Base-by-base conservation (phyloP, 2,888 invertebrate genomes). In the Emmelina monodactyla region DNA sequence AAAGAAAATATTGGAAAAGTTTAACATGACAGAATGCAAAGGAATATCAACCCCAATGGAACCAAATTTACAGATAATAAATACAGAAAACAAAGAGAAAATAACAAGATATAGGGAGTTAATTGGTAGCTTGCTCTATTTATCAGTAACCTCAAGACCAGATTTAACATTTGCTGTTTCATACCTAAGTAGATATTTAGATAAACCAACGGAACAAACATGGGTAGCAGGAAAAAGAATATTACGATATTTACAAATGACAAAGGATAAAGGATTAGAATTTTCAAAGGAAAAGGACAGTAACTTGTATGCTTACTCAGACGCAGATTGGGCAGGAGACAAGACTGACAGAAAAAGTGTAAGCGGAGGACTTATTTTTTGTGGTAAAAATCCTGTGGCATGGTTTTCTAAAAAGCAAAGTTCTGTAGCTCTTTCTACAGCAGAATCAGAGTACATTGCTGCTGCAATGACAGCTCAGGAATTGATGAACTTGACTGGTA, bases 281-380 rank as follows among this genome's bases (percentile, higher is more conserved):
- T 38, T 38, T 33, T 32, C n/a, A 16, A 38, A 29, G 14, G 25
- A 12, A 15, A 28, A 16, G 4, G 29, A 38, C 35, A 28, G 14
- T 12, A 35, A 33, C 11, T 22, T 38, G 22, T 38, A 35, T 38
- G 35, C 35, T 30, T 38, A 28, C 22, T 38, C 35, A 5, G 35
- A 35, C 29, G 28, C 35, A 14, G 34, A 38, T 30, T 38, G 38
- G 35, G 38, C 38, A 14, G 37, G 37, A 25, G 37, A 36, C 16
- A 16, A 14, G 19, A 31, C 28, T n/a, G 14, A 28, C 9, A 29
- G 29, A 13, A 29, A 29, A 14, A 29, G 29, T 29, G 14, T 22
- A 3, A 33, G 22, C 12, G 33, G 33, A 3, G 33, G 22, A 19
- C 10, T 33, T 4, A 22, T 33, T 19, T 33, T 33, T 12, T 22